phyloP scores from a whole-genome alignment of 2,888 invertebrate species.

The Amorpha juglandis region DNA sequence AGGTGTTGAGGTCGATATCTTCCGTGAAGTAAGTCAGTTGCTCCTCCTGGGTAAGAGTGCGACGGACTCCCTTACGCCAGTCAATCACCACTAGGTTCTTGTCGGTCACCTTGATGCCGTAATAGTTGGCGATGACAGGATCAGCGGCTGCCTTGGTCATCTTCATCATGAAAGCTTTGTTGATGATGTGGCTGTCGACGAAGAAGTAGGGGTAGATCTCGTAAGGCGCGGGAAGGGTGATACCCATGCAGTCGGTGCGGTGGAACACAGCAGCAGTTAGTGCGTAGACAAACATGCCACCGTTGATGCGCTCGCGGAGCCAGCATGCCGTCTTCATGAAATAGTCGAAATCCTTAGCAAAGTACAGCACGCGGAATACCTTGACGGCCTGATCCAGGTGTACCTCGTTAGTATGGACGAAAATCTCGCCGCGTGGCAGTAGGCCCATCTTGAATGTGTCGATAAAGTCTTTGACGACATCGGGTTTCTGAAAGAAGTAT shows the following conservation, averaged over 20 bases:
- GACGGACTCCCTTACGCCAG: constrained; percentile 87
- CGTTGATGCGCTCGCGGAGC: constrained; percentile 88
- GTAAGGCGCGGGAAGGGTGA: constrained; percentile 88
- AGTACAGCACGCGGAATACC: constrained; percentile 86
- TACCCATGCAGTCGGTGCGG: constrained; percentile 86
- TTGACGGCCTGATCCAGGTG: constrained; percentile 86
- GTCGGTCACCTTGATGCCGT: constrained; percentile 77
- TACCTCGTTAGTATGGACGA: constrained; percentile 84
- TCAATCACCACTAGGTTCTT: constrained; percentile 86
- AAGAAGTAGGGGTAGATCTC: constrained; percentile 91
- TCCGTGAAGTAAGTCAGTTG: constrained; percentile 89
- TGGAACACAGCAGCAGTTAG: constrained; percentile 88
- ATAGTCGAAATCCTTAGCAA: constrained; percentile 88
- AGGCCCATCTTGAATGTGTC: constrained; percentile 82
- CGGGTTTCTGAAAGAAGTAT: constrained; percentile 69
- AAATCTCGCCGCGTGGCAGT: constrained; percentile 84
- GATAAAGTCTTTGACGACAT: constrained; percentile 84
- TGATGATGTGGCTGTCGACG: constrained; percentile 88
- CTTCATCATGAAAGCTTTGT: constrained; percentile 86
- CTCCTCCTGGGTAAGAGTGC: constrained; percentile 85
- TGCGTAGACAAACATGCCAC: constrained; percentile 89
- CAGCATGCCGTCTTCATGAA: constrained; percentile 88
- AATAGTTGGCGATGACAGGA: constrained; percentile 80
- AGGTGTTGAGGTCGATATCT: constrained; percentile 90
- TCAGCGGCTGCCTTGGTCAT: constrained; percentile 84